These are phyloP conservation scores for Allygus modestus DNA, from an alignment of 2,888 invertebrate genomes.

Conservation along the genomic window DNA sequence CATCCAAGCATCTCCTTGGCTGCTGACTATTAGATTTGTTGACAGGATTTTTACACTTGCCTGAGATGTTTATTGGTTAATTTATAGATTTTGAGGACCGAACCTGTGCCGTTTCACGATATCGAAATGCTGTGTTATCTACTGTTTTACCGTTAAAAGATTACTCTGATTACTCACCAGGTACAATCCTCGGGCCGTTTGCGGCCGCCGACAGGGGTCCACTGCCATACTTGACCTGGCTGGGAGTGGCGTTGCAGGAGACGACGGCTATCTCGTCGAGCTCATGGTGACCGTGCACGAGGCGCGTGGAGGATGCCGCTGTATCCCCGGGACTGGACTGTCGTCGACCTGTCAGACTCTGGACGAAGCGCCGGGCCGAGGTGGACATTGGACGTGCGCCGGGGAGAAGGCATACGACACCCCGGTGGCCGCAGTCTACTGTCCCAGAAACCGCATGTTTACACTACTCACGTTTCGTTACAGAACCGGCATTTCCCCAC, in stretches of 20 bases:
- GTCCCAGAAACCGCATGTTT: constrained; percentile 12
- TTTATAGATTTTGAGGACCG: too few species aligned
- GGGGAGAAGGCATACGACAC: constrained; percentile 25
- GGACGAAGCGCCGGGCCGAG: constrained; percentile 62
- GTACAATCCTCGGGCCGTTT: constrained; percentile 80
- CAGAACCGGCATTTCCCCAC: not conserved
- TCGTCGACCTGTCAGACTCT: constrained; percentile 63
- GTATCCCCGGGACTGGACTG: constrained; percentile 63
- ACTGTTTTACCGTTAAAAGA: too few species aligned
- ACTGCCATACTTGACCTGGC: constrained; percentile 79
- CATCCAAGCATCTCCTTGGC: too few species aligned
- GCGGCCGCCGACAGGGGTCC: constrained; percentile 76
- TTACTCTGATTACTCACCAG: too few species aligned
- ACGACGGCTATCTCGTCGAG: constrained; percentile 84
- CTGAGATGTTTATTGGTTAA: too few species aligned
- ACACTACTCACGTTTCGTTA: not conserved
- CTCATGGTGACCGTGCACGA: constrained; percentile 75
- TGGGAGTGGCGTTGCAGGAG: constrained; percentile 78
- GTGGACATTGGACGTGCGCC: constrained; percentile 65
- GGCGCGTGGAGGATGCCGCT: constrained; percentile 56
- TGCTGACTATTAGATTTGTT: too few species aligned
- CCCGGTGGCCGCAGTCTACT: not conserved
- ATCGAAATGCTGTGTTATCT: too few species aligned
- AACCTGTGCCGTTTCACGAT: too few species aligned
- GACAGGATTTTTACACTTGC: too few species aligned